Evolutionary conservation across 2,113 vertebrate genomes (phyloP), one percentile per base, ranked within the genome.

Genomic region (Vimba vimba): DNA sequence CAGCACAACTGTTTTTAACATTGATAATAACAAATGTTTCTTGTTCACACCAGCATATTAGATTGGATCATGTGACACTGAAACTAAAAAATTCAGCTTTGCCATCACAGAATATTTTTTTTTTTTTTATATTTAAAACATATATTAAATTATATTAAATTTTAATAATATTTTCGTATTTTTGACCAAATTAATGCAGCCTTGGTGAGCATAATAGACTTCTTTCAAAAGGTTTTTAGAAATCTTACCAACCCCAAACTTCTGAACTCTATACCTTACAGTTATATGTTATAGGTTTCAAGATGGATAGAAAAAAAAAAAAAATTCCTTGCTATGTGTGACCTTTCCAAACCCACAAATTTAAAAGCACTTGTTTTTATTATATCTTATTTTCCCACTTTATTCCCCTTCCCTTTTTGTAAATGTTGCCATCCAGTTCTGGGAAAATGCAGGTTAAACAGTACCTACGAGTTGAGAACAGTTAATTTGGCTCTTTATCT

Each of bases 401-500:
- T 45, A 45, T 12, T 12, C 71, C 43, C 71, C n/a, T 62, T 62
- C 10, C 0, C 23, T 1, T 39, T 79, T 43, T 60, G 11, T 79
- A 64, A 64, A 64, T 64, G n/a, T 27, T 66, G 79, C 15, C 39
- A 39, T 73, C 19, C 11, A 77, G 86, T 55, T 69, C 52, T 75
- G 52, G 47, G 25, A 71, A 88, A 82, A 55, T 50, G 43, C 76
- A 68, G 47, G 27, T 60, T 82, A 79, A 66, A 77, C 62, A 23
- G 23, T 74, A 6, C 13, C 17, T 64, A 30, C 0, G 2, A 69
- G 57, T 17, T 77, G 64, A 36, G 83, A 47, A 59, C 59, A 27
- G 57, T 76, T 73, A 85, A 39, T 75, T 47, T 57, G 11, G 59
- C 84, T 74, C 36, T 85, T 86, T 85, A 87, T 89, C 89, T 77